Percentiles rank a stretch among this genome's conserved stretches.
Conservation (phyloP, 1,140 invertebrate species). For the Eumaeus atala region DNA sequence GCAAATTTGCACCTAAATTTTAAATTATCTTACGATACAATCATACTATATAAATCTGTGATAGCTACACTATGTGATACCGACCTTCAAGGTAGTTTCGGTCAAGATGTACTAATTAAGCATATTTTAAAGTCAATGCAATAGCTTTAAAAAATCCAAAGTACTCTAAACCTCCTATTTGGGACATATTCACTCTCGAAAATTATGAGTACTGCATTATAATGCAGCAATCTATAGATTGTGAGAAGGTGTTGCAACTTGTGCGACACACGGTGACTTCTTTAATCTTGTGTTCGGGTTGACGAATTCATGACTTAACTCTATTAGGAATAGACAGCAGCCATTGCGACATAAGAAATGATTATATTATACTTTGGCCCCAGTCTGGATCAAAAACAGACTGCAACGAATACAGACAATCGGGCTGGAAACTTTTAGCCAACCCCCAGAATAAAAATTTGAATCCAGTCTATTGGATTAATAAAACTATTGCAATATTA, state of each 20-base stretch:
- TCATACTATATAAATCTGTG: slow-evolving; percentile 27
- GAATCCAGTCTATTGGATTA: no score
- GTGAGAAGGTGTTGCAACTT: neutral
- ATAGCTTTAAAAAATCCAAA: neutral
- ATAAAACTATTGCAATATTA: no score
- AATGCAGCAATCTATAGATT: no score
- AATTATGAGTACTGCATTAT: neutral
- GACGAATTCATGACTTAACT: slow-evolving; percentile 13
- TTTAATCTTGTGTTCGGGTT: neutral
- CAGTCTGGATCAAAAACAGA: slow-evolving; percentile 21
- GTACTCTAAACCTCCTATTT: neutral
- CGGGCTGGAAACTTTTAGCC: no score
- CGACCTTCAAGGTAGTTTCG: neutral
- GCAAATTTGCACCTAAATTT: slow-evolving; percentile 19
- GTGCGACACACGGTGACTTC: neutral
- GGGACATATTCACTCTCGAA: neutral
- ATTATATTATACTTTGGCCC: slow-evolving; percentile 18
- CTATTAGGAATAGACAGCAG: neutral
- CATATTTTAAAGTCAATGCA: slow-evolving; percentile 9
- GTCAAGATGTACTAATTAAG: slow-evolving; percentile 4
- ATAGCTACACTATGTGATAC: slow-evolving; percentile 16
- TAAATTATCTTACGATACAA: slow-evolving; percentile 25
- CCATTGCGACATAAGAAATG: neutral
- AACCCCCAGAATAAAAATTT: no score
- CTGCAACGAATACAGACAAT: slow-evolving; percentile 14